Percentiles rank a stretch among this genome's conserved stretches.
Evolutionary conservation across 2,888 invertebrate species (phyloP).

Genomic region (Drosophila mulleri): DNA sequence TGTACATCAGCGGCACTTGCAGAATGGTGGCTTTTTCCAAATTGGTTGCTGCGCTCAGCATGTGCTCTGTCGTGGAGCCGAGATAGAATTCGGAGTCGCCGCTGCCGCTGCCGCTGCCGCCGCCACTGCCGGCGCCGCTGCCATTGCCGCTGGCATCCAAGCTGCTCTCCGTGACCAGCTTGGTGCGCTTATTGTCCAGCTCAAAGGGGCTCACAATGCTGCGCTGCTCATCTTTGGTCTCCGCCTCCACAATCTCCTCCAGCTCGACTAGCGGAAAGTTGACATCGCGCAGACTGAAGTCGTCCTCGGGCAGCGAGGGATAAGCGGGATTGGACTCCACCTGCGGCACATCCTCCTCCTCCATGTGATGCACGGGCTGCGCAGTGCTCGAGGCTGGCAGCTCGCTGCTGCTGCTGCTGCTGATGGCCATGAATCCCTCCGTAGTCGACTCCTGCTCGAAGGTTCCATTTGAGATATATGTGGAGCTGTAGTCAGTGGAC

Average conservation of each 20-base stretch:
- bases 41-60: conserved; percentile 23
- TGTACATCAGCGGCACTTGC: conserved; percentile 72
- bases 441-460: conserved; percentile 49
- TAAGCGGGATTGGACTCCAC: conserved; percentile 86
- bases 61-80: conserved; percentile 38
- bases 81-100: conserved; percentile 58
- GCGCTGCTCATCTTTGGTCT: conserved; percentile 76
- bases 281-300: conserved; percentile 84
- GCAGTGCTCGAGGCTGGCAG: conserved; percentile 33
- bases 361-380: conserved; percentile 56
- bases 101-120: conserved; percentile 53
- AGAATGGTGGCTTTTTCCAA: conserved; percentile 7
- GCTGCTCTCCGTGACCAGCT: conserved; percentile 55
- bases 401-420: conserved; percentile 39
- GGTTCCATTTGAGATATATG: conserved; percentile 24
- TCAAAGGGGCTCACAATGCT: conserved; percentile 70
- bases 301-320: conserved; percentile 86
- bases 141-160: conserved; percentile 62
- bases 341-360: conserved; percentile 78
- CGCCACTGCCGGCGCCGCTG: conserved; percentile 56
- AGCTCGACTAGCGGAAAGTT: conserved; percentile 76
- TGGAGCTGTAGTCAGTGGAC: conserved; percentile 15
- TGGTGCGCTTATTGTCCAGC: conserved; percentile 57
- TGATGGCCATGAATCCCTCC: conserved; percentile 39
- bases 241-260: conserved; percentile 75